A percentile compares a stretch with the other conserved stretches of the same genome.
Evolutionary conservation across 1,140 invertebrate genomes (phyloP).

Genomic region (Drosophila paulistorum): DNA sequence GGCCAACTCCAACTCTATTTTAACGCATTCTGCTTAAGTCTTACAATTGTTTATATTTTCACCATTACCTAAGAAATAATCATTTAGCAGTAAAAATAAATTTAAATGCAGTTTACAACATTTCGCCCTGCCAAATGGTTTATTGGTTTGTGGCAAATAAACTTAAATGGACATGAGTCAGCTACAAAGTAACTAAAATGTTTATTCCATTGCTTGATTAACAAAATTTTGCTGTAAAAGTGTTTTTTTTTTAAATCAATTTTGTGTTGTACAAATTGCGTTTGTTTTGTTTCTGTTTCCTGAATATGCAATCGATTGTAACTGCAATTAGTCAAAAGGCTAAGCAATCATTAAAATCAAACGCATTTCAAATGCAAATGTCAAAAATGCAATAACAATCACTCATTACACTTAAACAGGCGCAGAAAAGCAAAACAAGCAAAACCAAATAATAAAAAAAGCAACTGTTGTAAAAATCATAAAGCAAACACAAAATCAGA

Average conservation of each 20-base stretch:
- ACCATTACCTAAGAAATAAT: not conserved
- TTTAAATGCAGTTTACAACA: not conserved
- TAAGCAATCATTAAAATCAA: slow-evolving; percentile 11
- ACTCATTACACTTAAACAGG: slow-evolving; percentile 6
- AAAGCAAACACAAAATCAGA: slow-evolving; percentile 37
- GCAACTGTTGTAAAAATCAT: slow-evolving; percentile 43
- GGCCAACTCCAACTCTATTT: no score
- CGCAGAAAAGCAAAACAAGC: slow-evolving; percentile 7
- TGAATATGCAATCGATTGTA: slow-evolving; percentile 24
- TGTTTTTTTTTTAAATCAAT: not conserved
- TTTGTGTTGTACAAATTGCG: not conserved
- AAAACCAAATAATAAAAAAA: slow-evolving; percentile 25
- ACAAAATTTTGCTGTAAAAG: not conserved
- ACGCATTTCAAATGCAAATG: slow-evolving; percentile 25
- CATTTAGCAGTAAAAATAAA: slow-evolving; percentile 1
- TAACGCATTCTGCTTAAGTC: not conserved
- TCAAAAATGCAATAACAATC: slow-evolving; percentile 28
- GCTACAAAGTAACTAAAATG: not conserved
- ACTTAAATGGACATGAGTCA: slow-evolving; percentile 1
- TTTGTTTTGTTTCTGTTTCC: not conserved
- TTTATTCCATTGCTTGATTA: not conserved
- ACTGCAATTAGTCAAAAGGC: slow-evolving; percentile 26
- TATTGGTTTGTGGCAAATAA: not conserved
- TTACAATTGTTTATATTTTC: not conserved
- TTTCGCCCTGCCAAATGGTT: not conserved